phyloP scores from a whole-genome alignment of 2,113 vertebrate species.

The Tylochromis polylepis region DNA sequence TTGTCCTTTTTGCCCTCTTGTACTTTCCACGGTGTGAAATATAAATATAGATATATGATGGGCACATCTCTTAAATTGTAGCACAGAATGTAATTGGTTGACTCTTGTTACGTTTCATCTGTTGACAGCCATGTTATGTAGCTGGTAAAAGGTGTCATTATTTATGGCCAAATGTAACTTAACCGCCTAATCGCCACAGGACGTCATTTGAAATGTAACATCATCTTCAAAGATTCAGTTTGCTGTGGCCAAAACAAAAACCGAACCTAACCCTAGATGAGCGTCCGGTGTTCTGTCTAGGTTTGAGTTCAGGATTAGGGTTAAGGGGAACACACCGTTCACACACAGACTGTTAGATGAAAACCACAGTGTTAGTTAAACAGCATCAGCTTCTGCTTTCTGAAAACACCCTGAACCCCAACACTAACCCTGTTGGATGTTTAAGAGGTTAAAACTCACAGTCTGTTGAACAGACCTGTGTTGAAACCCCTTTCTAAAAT shows the following conservation, averaged over 20 bases:
- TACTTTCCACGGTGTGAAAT: slow-evolving; percentile 60
- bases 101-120: slow-evolving; percentile 6
- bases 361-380: neutral
- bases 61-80: slow-evolving; percentile 61
- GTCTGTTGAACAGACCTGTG: slow-evolving; percentile 10
- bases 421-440: too few relatives aligned
- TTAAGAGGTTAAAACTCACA: neutral
- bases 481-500: slow-evolving; percentile 10
- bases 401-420: neutral
- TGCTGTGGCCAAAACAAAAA: neutral
- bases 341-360: neutral
- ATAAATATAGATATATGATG: slow-evolving; percentile 31
- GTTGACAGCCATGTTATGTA: slow-evolving; percentile 48
- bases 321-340: neutral
- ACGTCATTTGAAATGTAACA: neutral
- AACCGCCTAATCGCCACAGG: neutral
- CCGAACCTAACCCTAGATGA: neutral
- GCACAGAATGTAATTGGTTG: slow-evolving; percentile 67
- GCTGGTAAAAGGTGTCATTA: slow-evolving; percentile 34
- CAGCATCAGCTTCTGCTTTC: neutral
- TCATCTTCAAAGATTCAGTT: neutral
- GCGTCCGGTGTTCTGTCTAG: neutral
- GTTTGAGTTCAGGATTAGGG: neutral
- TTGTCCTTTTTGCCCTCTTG: slow-evolving; percentile 59
- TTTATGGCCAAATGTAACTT: slow-evolving; percentile 33